Evolutionary conservation across 2,797 vertebrate genomes (phyloP).

Genomic region (Euphonia xanthogaster): DNA sequence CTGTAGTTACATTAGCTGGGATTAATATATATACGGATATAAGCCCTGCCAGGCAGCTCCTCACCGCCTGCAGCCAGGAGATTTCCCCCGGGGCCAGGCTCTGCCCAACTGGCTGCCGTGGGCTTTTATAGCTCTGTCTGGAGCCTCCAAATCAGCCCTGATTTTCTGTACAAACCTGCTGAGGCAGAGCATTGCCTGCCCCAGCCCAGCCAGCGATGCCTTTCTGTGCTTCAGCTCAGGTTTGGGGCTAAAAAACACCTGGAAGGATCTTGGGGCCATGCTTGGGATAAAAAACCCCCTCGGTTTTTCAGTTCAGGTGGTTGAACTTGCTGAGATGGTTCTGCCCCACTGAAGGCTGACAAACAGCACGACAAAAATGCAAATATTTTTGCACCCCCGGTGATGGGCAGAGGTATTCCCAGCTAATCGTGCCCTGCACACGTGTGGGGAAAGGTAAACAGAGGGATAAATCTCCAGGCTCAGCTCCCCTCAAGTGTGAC

Average conservation of each 20-base stretch:
- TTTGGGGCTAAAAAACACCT: not conserved
- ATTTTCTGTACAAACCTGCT: not conserved
- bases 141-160: not conserved
- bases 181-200: rapidly evolving
- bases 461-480: conserved; percentile 4
- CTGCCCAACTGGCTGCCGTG: not conserved
- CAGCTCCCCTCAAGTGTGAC: conserved; percentile 26
- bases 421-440: not conserved
- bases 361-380: conserved; percentile 8
- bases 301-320: not conserved
- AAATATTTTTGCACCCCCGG: not conserved
- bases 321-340: not conserved
- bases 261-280: not conserved
- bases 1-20: conserved; percentile 68
- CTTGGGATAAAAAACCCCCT: not conserved
- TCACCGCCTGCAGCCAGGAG: conserved; percentile 25
- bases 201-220: rapidly evolving
- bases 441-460: not conserved
- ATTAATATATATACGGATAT: conserved; percentile 66
- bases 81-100: not conserved
- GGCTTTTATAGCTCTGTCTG: not conserved
- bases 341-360: not conserved
- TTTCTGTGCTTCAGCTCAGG: not conserved
- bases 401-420: not conserved
- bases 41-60: conserved; percentile 51